Evolutionary conservation across 2,113 vertebrate species (phyloP).

Genomic region (Rattus norvegicus): GRCr8 NC_086019.1:154993001-154993500

Average conservation of each 20-base stretch:
- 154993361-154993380: not conserved
- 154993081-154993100: not conserved
- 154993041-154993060: conserved; percentile 12
- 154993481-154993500: not conserved
- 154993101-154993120: not conserved
- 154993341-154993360: not conserved
- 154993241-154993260: conserved; percentile 1
- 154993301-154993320: not conserved
- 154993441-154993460: not conserved
- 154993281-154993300: not conserved
- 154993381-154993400: not conserved
- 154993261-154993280: not conserved
- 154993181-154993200: conserved; percentile 59
- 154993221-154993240: not conserved
- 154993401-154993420: not conserved
- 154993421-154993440: no score
- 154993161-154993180: conserved; percentile 49
- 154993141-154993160: conserved; percentile 67
- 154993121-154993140: not conserved
- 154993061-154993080: conserved; percentile 1
- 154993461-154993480: not conserved
- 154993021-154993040: not conserved
- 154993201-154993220: conserved; percentile 54
- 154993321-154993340: not conserved
- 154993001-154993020: not conserved